Evolutionary conservation across 2,888 invertebrate genomes (phyloP).

Genomic region (Drosophila leonis): DNA sequence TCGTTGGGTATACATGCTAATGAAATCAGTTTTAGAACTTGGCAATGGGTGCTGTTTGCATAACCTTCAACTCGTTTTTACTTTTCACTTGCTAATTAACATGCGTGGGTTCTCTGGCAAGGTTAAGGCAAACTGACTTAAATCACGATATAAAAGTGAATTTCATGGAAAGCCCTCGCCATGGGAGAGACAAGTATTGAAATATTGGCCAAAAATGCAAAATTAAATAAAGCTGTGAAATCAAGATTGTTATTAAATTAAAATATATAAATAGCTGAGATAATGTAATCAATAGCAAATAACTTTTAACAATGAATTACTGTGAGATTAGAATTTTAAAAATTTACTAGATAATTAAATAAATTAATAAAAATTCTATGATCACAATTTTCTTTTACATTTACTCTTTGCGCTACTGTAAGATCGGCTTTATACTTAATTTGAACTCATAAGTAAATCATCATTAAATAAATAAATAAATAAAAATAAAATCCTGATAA

Average conservation of each 20-base stretch:
- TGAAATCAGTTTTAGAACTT: constrained; percentile 46
- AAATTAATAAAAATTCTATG: too few species aligned
- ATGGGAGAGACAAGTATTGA: neutral
- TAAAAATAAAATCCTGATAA: too few species aligned
- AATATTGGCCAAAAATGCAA: neutral
- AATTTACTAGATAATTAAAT: too few species aligned
- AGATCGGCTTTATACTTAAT: too few species aligned
- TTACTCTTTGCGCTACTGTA: too few species aligned
- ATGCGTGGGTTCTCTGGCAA: constrained; percentile 25
- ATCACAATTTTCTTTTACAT: too few species aligned
- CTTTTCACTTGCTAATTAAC: constrained; percentile 41
- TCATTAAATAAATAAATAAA: too few species aligned
- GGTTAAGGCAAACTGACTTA: constrained; percentile 18
- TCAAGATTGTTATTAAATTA: neutral
- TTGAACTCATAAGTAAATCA: too few species aligned
- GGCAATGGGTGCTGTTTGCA: constrained; percentile 17
- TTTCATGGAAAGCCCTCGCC: neutral
- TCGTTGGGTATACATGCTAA: constrained; percentile 38
- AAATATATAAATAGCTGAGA: neutral
- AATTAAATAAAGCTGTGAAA: neutral
- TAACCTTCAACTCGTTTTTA: constrained; percentile 44
- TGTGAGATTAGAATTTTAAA: too few species aligned
- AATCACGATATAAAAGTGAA: constrained; percentile 9
- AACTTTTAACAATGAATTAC: too few species aligned
- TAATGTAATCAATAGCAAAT: neutral